Percentiles rank a stretch among this genome's conserved stretches.
phyloP scores from a whole-genome alignment of 2,113 vertebrate genomes.

The Chascanopsetta lugubris region DNA sequence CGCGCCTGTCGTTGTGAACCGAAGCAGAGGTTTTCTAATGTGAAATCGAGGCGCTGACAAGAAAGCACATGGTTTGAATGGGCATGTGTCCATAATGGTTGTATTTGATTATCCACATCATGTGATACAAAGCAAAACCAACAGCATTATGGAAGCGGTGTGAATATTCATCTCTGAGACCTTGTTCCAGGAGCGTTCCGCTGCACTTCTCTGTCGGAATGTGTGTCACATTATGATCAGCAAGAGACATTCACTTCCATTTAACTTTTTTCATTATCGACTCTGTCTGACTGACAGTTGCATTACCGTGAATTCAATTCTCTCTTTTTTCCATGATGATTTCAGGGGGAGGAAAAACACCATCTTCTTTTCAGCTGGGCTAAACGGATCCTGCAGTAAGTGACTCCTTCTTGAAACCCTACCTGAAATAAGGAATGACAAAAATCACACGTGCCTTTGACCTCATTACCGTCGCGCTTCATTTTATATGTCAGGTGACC shows the following conservation, averaged over 20 bases:
- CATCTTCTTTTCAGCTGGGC: conserved; percentile 85
- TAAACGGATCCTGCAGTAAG: conserved; percentile 91
- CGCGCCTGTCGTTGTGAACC: conserved; percentile 37
- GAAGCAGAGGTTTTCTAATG: conserved; percentile 20
- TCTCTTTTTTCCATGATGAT: conserved; percentile 31
- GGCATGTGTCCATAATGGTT: conserved; percentile 14
- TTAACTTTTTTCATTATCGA: background rate
- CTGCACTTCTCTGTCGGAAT: background rate
- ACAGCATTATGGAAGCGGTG: background rate
- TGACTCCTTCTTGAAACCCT: conserved; percentile 36
- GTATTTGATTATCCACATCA: conserved; percentile 27
- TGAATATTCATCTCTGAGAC: too few species aligned
- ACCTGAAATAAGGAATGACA: too few species aligned
- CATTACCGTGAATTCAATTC: too few species aligned
- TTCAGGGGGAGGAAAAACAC: conserved; percentile 81
- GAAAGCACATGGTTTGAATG: conserved; percentile 42
- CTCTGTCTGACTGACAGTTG: conserved; percentile 5
- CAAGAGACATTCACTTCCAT: background rate
- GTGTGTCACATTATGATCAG: background rate
- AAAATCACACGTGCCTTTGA: too few species aligned
- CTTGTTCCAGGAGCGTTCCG: background rate
- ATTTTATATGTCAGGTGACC: conserved; percentile 79
- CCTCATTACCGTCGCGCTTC: background rate
- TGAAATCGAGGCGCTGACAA: conserved; percentile 19
- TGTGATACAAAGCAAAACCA: conserved; percentile 8